Percentiles rank a stretch among this genome's conserved stretches.
Conservation (phyloP, 2,113 vertebrate genomes). For the Rhipidura dahli region DNA sequence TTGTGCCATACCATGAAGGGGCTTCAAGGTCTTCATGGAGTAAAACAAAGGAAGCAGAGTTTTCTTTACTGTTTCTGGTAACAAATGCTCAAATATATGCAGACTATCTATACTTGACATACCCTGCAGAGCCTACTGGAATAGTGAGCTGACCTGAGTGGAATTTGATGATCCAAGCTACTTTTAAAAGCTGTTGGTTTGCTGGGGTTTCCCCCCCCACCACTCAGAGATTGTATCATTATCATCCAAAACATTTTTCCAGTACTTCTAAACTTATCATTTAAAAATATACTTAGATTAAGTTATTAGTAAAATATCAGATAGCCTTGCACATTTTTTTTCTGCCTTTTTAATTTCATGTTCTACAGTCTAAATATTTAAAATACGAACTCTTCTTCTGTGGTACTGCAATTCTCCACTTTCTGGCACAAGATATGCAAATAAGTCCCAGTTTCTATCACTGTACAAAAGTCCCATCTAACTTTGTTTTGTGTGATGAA, state of each 20-base stretch:
- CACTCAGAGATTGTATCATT: background rate
- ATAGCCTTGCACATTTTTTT: background rate
- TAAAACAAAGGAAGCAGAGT: background rate
- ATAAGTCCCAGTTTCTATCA: background rate
- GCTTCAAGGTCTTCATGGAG: background rate
- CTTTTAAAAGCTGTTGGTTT: background rate
- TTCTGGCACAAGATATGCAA: background rate
- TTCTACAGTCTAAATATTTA: background rate
- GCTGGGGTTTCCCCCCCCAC: fast-evolving
- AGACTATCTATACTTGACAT: background rate
- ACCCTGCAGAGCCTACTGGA: background rate
- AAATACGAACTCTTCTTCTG: background rate
- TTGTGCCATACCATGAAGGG: background rate
- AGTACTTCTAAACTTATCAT: background rate
- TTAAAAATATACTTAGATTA: background rate
- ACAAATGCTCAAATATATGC: background rate
- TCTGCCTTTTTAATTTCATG: background rate
- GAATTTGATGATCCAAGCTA: background rate
- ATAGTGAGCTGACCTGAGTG: background rate
- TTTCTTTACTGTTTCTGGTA: background rate
- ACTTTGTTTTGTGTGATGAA: background rate
- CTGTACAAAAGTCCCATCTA: background rate
- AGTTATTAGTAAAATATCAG: background rate
- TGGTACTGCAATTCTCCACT: background rate
- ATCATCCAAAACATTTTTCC: background rate